A percentile compares a stretch with the other conserved stretches of the same genome.
These are phyloP conservation scores for Pteronotus mesoamericanus DNA, from an alignment of 2,797 vertebrate genomes.

Conservation along the genomic window DNA sequence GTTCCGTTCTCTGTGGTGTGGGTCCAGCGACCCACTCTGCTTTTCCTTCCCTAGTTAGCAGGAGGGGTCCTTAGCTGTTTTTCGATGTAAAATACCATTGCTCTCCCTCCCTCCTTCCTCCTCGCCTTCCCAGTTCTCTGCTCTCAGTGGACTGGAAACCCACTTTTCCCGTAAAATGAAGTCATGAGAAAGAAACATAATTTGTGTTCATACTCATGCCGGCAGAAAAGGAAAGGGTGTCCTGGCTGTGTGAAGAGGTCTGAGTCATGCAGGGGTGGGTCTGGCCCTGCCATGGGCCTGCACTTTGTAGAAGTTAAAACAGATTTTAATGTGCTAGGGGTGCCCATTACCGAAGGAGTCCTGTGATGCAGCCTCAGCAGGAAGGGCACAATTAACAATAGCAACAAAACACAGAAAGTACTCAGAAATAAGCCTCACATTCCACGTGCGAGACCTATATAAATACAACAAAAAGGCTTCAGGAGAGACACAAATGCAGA, in stretches of 20 bases:
- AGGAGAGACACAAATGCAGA: not conserved
- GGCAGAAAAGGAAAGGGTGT: not conserved
- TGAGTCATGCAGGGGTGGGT: not conserved
- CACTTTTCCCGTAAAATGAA: not conserved
- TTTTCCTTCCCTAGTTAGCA: not conserved
- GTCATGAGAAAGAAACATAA: not conserved
- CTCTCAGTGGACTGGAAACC: not conserved
- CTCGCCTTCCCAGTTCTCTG: not conserved
- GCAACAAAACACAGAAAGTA: not conserved
- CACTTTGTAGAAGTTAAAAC: not conserved
- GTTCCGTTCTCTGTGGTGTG: not conserved
- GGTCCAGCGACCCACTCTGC: not conserved
- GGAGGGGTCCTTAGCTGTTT: not conserved
- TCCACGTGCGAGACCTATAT: not conserved
- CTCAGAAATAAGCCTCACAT: not conserved
- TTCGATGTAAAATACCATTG: not conserved
- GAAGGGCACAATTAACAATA: not conserved
- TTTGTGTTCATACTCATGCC: not conserved
- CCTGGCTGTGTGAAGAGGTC: not conserved
- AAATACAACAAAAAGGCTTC: not conserved
- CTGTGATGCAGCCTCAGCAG: not conserved
- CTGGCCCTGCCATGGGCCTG: not conserved
- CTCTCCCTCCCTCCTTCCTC: not conserved
- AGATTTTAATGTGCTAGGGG: not conserved
- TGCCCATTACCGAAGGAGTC: not conserved